Evolutionary conservation across 2,113 vertebrate species (phyloP), one percentile per base, ranked within the genome.

Genomic region (Eulemur rufifrons): DNA sequence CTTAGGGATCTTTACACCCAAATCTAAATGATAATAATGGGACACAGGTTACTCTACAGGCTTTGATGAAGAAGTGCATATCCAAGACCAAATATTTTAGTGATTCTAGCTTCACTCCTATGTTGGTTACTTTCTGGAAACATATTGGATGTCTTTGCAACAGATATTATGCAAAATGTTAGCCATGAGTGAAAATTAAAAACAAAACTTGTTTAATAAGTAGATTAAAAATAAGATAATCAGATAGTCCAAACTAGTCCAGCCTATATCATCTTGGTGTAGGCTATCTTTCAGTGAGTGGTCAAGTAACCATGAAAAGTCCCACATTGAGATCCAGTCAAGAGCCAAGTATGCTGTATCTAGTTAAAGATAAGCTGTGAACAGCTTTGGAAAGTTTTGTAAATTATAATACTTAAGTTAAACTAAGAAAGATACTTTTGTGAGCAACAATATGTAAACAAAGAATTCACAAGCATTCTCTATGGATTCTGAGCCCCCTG

Each of bases 61-160:
- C 92, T 97, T 97, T 97, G 88, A 98, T 95, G 95, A 97, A 85
- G 86, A 96, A 84, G 8, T 92, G 11, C 63, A 93, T n/a, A 80
- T 17, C 45, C 32, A 18, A 96, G 54, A 94, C n/a, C 42, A 90
- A 95, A 81, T 91, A 95, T 69, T 95, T 92, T 63, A 89, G 86
- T 80, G 59, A 69, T 94, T 6, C 20, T 83, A 86, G 61, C 20
- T 92, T 92, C 52, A 90, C 23, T 96, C 5, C n/a, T 91, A 15
- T 80, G 37, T 42, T 97, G 74, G 6, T 82, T 86, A 87, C 52
- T 92, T 96, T 94, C 59, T 78, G 25, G 85, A 93, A 94, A 80
- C 4, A 61, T 32, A 81, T 21, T 68, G 23, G 27, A 23, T 32
- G 78, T 45, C 11, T 93, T 86, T 96, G 23, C 27, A 96, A 86